A percentile compares a stretch with the other conserved stretches of the same genome.
Conservation (phyloP, 2,113 vertebrate species). For the Gorsachius goisagi region DNA sequence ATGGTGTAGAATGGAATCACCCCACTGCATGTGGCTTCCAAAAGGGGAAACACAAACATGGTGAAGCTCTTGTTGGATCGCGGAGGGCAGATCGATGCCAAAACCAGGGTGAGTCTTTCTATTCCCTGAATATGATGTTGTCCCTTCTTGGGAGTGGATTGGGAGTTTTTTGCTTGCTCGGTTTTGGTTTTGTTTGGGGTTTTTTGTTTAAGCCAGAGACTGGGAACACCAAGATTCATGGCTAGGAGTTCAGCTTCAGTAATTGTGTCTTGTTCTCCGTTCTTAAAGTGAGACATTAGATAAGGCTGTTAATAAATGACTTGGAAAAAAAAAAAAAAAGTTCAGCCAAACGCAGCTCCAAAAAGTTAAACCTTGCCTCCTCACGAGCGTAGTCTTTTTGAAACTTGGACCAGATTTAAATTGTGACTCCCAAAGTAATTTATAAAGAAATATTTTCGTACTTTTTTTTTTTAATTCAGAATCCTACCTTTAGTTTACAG, state of each 20-base stretch:
- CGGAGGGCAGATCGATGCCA: conserved; percentile 95
- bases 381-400: background rate
- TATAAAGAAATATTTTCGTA: background rate
- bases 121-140: conserved; percentile 29
- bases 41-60: conserved; percentile 98
- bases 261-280: background rate
- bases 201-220: background rate
- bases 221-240: background rate
- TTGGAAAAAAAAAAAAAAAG: background rate
- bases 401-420: background rate
- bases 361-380: background rate
- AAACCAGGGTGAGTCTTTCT: conserved; percentile 91
- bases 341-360: background rate
- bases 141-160: conserved; percentile 6
- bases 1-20: conserved; percentile 92
- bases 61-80: conserved; percentile 94
- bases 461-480: background rate
- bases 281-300: background rate
- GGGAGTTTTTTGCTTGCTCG: background rate
- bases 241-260: background rate
- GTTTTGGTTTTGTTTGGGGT: background rate
- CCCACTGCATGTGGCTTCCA: conserved; percentile 95
- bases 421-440: background rate
- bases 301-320: background rate
- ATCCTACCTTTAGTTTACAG: background rate